phyloP scores from a whole-genome alignment of 2,113 vertebrate species.

The Cebus imitator region DNA sequence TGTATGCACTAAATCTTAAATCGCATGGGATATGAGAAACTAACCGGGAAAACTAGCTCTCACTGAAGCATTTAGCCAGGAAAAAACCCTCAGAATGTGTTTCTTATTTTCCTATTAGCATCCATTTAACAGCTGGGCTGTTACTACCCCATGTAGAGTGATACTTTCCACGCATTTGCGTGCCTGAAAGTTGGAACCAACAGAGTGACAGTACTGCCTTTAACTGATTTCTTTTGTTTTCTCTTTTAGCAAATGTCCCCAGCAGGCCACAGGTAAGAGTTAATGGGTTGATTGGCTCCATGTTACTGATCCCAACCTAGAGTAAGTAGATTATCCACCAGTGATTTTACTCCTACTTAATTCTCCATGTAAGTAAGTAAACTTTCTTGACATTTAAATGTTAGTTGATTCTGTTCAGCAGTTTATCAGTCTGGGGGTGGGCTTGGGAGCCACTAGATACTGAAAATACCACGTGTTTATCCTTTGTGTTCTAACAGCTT shows the following conservation, averaged over 20 bases:
- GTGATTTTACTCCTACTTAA: not conserved
- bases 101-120: constrained; percentile 33
- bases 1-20: not conserved
- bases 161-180: not conserved
- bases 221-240: constrained; percentile 59
- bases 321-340: not conserved
- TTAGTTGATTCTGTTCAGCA: not conserved
- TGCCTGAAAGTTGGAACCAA: not conserved
- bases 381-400: constrained; percentile 6
- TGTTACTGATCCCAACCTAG: not conserved
- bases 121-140: not conserved
- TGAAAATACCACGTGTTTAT: not conserved
- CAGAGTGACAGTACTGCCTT: not conserved
- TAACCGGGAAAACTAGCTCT: not conserved
- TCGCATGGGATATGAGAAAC: not conserved
- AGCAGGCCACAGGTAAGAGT: constrained; percentile 86
- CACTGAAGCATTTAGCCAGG: not conserved
- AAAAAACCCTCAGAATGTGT: not conserved
- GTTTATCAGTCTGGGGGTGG: not conserved
- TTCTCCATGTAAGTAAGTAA: constrained; percentile 35
- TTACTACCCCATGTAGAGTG: not conserved
- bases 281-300: not conserved
- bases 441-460: not conserved
- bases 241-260: constrained; percentile 86
- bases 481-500: not conserved